These are phyloP conservation scores for Plusia festucae DNA, from an alignment of 2,888 invertebrate species.

Conservation along the genomic window DNA sequence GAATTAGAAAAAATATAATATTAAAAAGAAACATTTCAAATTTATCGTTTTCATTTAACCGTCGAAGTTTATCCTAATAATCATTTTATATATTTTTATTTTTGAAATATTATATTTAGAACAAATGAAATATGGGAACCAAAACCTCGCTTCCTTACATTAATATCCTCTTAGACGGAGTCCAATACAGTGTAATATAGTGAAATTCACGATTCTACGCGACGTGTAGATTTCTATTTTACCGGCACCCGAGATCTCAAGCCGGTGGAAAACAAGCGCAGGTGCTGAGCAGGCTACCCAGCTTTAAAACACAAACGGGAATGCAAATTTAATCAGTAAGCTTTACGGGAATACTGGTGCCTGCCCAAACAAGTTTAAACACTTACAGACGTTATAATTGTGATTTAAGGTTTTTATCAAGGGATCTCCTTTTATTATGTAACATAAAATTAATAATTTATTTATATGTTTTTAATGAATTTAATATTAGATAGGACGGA, in stretches of 20 bases:
- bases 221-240: constrained; percentile 19
- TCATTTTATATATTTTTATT: too few relatives aligned
- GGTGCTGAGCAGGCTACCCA: constrained; percentile 48
- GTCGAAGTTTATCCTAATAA: too few relatives aligned
- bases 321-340: constrained; percentile 70
- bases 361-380: constrained; percentile 16
- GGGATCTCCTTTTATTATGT: neutral
- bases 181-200: constrained; percentile 6
- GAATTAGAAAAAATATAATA: too few relatives aligned
- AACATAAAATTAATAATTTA: neutral
- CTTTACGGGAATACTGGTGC: constrained; percentile 52
- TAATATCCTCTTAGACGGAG: constrained; percentile 1
- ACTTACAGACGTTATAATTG: constrained; percentile 18
- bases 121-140: too few relatives aligned
- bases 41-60: too few relatives aligned
- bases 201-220: constrained; percentile 21
- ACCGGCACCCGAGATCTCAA: constrained; percentile 22
- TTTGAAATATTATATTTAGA: too few relatives aligned
- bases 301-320: constrained; percentile 65
- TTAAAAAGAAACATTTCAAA: too few relatives aligned
- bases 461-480: too few relatives aligned
- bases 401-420: neutral
- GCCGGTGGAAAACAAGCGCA: constrained; percentile 47
- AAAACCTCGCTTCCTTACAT: constrained; percentile 6
- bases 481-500: too few relatives aligned